Conservation (phyloP, 2,888 invertebrate genomes). For the Agonopterix alstromeriana region DNA sequence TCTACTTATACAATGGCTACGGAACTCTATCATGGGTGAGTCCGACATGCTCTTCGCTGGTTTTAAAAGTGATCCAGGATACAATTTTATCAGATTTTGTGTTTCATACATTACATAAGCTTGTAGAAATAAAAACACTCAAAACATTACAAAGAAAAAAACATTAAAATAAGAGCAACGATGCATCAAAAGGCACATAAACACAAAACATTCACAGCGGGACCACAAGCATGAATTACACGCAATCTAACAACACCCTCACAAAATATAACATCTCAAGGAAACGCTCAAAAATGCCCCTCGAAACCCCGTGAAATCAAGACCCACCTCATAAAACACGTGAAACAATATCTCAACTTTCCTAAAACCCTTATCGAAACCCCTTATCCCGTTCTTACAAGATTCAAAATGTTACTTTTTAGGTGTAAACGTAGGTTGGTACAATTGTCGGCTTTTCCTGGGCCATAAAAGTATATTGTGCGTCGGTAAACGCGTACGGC, state of each 20-base stretch:
- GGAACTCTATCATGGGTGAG: too few species aligned
- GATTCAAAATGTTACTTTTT: background rate
- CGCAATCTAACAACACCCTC: conserved; percentile 41
- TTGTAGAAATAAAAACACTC: too few species aligned
- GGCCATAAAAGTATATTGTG: conserved; percentile 73
- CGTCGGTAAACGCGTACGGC: conserved; percentile 66
- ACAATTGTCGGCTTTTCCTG: conserved; percentile 58
- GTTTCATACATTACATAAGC: too few species aligned
- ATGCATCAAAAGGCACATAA: conserved; percentile 18
- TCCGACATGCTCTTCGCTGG: too few species aligned
- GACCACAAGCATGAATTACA: conserved; percentile 33
- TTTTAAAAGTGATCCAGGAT: too few species aligned
- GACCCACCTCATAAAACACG: conserved; percentile 73
- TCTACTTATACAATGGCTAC: too few species aligned
- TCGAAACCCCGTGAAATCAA: conserved; percentile 62
- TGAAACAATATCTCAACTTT: conserved; percentile 66
- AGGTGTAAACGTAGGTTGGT: conserved; percentile 9
- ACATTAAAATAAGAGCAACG: too few species aligned
- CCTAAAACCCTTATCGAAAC: background rate
- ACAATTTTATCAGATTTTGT: too few species aligned
- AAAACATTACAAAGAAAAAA: too few species aligned
- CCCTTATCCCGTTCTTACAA: background rate
- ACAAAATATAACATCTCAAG: conserved; percentile 45
- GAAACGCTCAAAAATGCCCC: conserved; percentile 58
- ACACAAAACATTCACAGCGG: conserved; percentile 33